phyloP scores from a whole-genome alignment of 2,888 invertebrate species.

The Trichacis sp. region DNA sequence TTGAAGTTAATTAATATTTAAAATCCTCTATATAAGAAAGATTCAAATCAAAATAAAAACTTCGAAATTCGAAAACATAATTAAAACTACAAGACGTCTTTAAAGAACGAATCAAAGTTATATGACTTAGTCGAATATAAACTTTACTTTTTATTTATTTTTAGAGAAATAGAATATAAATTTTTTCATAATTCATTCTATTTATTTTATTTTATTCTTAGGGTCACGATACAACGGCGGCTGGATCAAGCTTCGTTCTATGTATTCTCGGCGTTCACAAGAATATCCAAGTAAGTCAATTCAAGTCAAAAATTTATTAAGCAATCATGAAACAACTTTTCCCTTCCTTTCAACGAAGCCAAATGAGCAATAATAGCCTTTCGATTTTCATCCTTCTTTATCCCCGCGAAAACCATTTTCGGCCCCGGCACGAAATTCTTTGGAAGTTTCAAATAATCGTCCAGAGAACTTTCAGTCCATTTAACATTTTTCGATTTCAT shows the following conservation, averaged over 20 bases:
- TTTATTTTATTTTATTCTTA: constrained; percentile 60
- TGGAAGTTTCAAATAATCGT: constrained; percentile 78
- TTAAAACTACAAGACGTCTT: too few relatives aligned
- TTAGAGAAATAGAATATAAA: too few relatives aligned
- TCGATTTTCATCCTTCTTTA: constrained; percentile 77
- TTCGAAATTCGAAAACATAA: too few relatives aligned
- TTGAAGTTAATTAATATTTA: too few relatives aligned
- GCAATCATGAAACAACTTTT: not conserved
- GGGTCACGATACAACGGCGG: constrained; percentile 87
- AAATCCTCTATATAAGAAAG: too few relatives aligned
- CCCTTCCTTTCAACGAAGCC: constrained; percentile 58
- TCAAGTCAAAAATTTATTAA: too few relatives aligned
- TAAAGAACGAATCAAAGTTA: too few relatives aligned
- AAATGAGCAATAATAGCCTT: constrained; percentile 78
- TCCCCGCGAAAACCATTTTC: constrained; percentile 81
- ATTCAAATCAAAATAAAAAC: too few relatives aligned
- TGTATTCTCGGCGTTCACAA: constrained; percentile 82
- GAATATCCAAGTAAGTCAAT: constrained; percentile 74
- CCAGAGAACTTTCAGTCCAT: constrained; percentile 77
- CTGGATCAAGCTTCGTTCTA: constrained; percentile 85
- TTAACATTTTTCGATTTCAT: constrained; percentile 76
- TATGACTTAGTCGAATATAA: too few relatives aligned
- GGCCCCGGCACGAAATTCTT: constrained; percentile 82
- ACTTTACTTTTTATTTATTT: too few relatives aligned
- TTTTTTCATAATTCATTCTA: too few relatives aligned